phyloP scores from a whole-genome alignment of 1,140 invertebrate species.

The Phymorhynchus buccinoides region DNA sequence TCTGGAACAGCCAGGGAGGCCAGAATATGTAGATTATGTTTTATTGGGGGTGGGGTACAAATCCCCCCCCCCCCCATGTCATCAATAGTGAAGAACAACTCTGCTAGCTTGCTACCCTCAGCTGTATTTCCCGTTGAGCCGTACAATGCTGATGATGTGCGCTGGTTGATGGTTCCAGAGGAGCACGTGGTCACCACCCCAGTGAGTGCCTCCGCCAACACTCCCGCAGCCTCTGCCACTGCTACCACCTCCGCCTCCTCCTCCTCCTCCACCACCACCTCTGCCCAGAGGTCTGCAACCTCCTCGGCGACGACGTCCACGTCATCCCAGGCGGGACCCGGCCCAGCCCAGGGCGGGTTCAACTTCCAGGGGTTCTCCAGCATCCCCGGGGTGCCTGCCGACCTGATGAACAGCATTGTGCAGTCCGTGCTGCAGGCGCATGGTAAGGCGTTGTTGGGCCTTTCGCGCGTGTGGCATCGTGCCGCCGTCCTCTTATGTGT shows the following conservation, averaged over 20 bases:
- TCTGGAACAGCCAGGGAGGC: too few species aligned
- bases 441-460: constrained; percentile 31
- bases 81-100: too few species aligned
- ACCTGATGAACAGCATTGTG: constrained; percentile 79
- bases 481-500: too few species aligned
- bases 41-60: too few species aligned
- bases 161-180: too few species aligned
- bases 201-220: not conserved
- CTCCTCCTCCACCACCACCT: not conserved
- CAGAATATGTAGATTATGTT: too few species aligned
- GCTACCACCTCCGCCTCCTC: constrained; percentile 1
- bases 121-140: too few species aligned
- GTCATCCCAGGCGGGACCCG: not conserved
- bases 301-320: not conserved
- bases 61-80: too few species aligned
- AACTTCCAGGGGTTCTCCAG: constrained; percentile 3
- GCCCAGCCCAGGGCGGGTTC: not conserved
- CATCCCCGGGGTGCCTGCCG: constrained; percentile 62
- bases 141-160: too few species aligned
- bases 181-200: too few species aligned
- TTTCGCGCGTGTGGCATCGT: not conserved
- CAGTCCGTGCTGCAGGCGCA: constrained; percentile 75
- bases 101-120: too few species aligned
- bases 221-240: not conserved
- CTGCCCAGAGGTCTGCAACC: constrained; percentile 17